phyloP scores from a whole-genome alignment of 2,113 vertebrate genomes.

The Balaeniceps rex region DNA sequence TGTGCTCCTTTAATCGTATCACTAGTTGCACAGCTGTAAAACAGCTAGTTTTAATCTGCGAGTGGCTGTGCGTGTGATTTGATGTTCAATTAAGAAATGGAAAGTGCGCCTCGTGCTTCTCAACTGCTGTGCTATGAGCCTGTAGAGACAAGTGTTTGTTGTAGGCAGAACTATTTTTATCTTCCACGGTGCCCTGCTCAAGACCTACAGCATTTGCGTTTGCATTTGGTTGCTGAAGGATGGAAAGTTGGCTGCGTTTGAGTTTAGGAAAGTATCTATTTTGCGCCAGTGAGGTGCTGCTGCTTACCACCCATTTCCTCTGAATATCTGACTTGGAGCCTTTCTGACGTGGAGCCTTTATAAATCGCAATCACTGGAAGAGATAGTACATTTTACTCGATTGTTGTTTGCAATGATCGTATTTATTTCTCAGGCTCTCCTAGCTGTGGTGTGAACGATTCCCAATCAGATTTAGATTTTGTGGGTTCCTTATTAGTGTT shows the following conservation, averaged over 20 bases:
- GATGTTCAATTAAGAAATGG: background rate
- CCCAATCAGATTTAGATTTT: background rate
- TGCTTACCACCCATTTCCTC: background rate
- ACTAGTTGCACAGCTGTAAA: background rate
- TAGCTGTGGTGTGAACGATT: background rate
- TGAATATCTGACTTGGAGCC: background rate
- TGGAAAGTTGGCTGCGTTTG: background rate
- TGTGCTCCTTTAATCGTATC: background rate
- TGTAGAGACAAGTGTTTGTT: background rate
- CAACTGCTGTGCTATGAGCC: background rate
- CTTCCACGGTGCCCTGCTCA: background rate
- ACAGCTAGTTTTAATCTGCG: slow-evolving; percentile 15
- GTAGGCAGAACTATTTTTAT: background rate
- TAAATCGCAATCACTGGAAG: background rate
- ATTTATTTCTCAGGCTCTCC: background rate
- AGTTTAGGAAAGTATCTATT: background rate
- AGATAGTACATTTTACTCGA: background rate
- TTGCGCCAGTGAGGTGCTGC: background rate
- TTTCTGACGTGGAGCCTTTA: background rate
- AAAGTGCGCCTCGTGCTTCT: background rate
- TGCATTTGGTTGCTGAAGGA: background rate
- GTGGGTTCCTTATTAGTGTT: background rate
- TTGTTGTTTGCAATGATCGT: background rate
- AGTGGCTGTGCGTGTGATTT: background rate
- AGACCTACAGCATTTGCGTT: background rate